Percentiles rank a stretch among this genome's conserved stretches.
Evolutionary conservation across 2,113 vertebrate genomes (phyloP).

Genomic region (Myanophis thanlyinensis): DNA sequence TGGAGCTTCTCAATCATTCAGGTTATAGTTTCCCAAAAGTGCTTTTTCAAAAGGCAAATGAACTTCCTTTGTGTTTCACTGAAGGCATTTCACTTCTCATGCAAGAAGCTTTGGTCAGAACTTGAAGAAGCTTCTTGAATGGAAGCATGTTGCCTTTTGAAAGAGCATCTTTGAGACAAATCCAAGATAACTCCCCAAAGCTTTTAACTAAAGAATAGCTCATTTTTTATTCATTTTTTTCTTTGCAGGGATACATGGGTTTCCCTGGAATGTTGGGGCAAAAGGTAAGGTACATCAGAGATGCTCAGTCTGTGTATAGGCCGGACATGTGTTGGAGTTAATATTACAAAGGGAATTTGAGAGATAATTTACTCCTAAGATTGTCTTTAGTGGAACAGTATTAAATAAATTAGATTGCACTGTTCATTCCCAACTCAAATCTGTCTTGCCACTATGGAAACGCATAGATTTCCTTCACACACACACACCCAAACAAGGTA

Average conservation of each 20-base stretch:
- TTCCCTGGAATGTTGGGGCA: conserved; percentile 97
- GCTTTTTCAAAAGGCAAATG: background rate
- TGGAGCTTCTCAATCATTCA: background rate
- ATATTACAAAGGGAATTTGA: background rate
- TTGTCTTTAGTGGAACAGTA: background rate
- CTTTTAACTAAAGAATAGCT: background rate
- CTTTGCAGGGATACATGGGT: conserved; percentile 85
- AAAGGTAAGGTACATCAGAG: conserved; percentile 77
- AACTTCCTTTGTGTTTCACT: background rate
- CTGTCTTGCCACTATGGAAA: background rate
- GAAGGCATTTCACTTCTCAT: background rate
- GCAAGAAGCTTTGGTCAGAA: background rate
- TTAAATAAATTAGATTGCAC: background rate
- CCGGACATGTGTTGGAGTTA: background rate
- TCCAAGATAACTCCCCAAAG: background rate
- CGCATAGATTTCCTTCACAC: background rate
- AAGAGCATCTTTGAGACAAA: background rate
- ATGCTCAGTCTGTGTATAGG: background rate
- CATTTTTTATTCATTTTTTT: conserved; percentile 32
- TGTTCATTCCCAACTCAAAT: background rate
- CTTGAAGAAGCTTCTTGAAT: background rate
- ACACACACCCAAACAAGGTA: background rate
- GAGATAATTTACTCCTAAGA: background rate
- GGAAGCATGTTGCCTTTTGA: background rate
- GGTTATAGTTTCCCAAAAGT: background rate